These are phyloP conservation scores for Polyploca ridens DNA, from an alignment of 2,888 invertebrate genomes.

Conservation along the genomic window DNA sequence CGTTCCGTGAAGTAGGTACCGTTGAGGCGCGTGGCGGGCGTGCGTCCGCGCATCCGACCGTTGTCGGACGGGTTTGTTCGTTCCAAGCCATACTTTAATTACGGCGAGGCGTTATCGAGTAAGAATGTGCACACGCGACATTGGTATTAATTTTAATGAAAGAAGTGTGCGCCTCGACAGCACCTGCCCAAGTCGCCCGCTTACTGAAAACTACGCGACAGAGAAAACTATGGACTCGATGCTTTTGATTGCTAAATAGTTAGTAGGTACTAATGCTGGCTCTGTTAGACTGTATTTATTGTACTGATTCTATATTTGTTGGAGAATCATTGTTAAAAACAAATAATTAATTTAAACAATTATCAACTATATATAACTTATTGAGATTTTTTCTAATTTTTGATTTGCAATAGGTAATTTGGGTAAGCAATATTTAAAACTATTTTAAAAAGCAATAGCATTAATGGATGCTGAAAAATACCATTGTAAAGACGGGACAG, in stretches of 20 bases:
- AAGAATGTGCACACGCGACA: conserved; percentile 85
- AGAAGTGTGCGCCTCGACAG: conserved; percentile 78
- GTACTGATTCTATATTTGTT: too few relatives aligned
- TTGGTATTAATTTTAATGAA: conserved; percentile 85
- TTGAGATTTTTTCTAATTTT: too few relatives aligned
- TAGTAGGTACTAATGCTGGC: too few relatives aligned
- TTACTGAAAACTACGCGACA: conserved; percentile 68
- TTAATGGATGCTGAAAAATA: too few relatives aligned
- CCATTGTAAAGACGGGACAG: too few relatives aligned
- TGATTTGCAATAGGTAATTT: too few relatives aligned
- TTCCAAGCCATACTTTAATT: conserved; percentile 79
- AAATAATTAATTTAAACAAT: too few relatives aligned
- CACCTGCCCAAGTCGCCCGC: conserved; percentile 77
- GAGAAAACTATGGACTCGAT: conserved; percentile 34
- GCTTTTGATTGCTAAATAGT: background rate
- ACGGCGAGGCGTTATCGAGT: conserved; percentile 82
- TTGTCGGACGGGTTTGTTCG: conserved; percentile 55
- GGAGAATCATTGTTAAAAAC: too few relatives aligned
- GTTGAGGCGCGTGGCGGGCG: conserved; percentile 73
- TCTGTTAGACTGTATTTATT: too few relatives aligned
- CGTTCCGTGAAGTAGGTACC: conserved; percentile 54
- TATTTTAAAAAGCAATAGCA: too few relatives aligned
- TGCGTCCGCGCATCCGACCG: conserved; percentile 43
- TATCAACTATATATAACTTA: too few relatives aligned
- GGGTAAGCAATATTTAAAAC: too few relatives aligned